Evolutionary conservation across 2,888 invertebrate species (phyloP), one percentile per base, ranked within the genome.

Genomic region (Mayetiola destructor): DNA sequence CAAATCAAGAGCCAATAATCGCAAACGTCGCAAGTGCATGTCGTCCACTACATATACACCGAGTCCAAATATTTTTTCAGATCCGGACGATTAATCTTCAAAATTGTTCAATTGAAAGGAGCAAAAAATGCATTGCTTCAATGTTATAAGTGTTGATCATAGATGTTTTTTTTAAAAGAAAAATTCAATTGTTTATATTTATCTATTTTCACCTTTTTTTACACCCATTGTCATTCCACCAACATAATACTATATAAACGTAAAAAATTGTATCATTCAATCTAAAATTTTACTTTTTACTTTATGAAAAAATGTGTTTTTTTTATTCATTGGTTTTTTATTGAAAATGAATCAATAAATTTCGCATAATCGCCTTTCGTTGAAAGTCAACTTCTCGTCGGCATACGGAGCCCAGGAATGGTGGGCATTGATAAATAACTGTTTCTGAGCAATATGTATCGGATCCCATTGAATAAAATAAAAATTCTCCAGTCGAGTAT

Each of bases 371-470:
- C 12, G 69, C 66, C 52, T 67, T 66, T 0, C 72, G 65, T 60
- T 73, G 73, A 60, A 63, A 70, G 60, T 71, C 69, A 32, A 73
- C 77, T 69, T 84, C 82, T 32, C 74, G 73, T 42, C 71, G 68
- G 62, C 84, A 84, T 58, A 80, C 73, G 1, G 63, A 60, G 3
- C 76, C 74, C 48, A 84, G 66, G 4, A 79, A 65, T 10, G 76
- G 71, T 2, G 84, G 83, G 62, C 84, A 85, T 65, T 84, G 77
- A 65, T 80, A 84, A 20, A 71, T 69, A 14, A 81, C 70, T 1
- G 65, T 69, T 68, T 85, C 84, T 21, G 70, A 69, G 62, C 79
- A 79, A 55, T 73, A 69, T 0, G 80, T 78, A 60, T 76, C 73
- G 10, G 61, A 59, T 30, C 75, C 73, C 0, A 71, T 66, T 16